These are phyloP conservation scores for Augochlora pura DNA, from an alignment of 1,140 invertebrate species.

Conservation along the genomic window DNA sequence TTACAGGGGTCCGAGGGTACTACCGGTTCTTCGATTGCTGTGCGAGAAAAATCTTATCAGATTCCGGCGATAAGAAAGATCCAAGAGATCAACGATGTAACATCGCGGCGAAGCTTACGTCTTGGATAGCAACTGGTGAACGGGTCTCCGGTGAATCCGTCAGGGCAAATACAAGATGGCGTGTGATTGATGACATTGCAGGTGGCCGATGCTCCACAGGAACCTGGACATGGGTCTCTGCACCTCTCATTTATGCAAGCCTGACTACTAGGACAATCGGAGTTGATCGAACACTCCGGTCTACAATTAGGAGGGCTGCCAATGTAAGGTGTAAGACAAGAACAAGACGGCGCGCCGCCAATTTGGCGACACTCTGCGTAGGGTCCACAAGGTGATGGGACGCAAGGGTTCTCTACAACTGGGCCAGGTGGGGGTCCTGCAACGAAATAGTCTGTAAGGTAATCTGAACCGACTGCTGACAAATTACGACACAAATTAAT, in stretches of 20 bases:
- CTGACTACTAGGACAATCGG: slow-evolving; percentile 85
- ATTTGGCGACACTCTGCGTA: slow-evolving; percentile 79
- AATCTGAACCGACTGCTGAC: neutral
- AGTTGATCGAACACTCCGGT: slow-evolving; percentile 87
- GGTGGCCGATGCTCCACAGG: slow-evolving; percentile 72
- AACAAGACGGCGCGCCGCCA: slow-evolving; percentile 82
- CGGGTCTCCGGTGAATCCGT: slow-evolving; percentile 81
- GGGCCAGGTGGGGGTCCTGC: slow-evolving; percentile 1
- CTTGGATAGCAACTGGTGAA: slow-evolving; percentile 81
- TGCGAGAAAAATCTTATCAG: neutral
- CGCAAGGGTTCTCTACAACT: slow-evolving; percentile 74
- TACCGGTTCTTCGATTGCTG: slow-evolving; percentile 14
- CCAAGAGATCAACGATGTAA: neutral
- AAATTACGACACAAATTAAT: neutral
- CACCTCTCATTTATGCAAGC: slow-evolving; percentile 88
- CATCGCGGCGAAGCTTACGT: neutral
- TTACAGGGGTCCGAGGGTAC: slow-evolving; percentile 74
- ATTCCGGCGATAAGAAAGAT: neutral
- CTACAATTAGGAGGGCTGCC: slow-evolving; percentile 82
- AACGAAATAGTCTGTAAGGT: neutral
- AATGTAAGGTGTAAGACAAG: slow-evolving; percentile 72
- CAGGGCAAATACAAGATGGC: slow-evolving; percentile 77
- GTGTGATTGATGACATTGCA: slow-evolving; percentile 76
- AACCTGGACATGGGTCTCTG: slow-evolving; percentile 85
- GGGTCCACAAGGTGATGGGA: slow-evolving; percentile 84